These are phyloP conservation scores for Eupeodes corollae DNA, from an alignment of 1,140 invertebrate species.

Conservation along the genomic window DNA sequence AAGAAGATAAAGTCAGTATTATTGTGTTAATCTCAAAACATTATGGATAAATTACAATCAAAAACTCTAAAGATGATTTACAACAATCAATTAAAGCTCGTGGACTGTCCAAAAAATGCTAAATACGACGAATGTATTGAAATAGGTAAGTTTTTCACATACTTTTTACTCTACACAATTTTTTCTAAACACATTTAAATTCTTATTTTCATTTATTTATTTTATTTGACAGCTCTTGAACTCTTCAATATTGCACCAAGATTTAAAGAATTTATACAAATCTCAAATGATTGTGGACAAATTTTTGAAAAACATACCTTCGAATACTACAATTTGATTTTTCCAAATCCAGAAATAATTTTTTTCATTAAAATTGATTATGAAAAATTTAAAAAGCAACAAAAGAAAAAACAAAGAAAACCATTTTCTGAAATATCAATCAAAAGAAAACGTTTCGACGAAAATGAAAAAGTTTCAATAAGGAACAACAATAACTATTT, in stretches of 20 bases:
- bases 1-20: too few species aligned
- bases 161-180: too few species aligned
- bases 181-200: not conserved
- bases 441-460: too few species aligned
- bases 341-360: constrained; percentile 21
- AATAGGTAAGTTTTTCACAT: constrained; percentile 21
- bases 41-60: too few species aligned
- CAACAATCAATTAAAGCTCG: too few species aligned
- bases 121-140: constrained; percentile 17
- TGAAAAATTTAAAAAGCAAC: constrained; percentile 7
- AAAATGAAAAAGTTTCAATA: too few species aligned
- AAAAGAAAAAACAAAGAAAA: too few species aligned
- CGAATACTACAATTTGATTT: constrained; percentile 27
- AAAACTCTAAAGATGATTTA: too few species aligned
- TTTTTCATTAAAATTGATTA: constrained; percentile 26
- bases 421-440: too few species aligned
- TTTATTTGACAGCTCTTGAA: constrained; percentile 8
- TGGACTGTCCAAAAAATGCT: too few species aligned
- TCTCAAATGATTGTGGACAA: constrained; percentile 23
- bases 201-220: not conserved
- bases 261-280: constrained; percentile 13
- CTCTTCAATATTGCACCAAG: constrained; percentile 16
- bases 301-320: constrained; percentile 22
- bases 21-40: too few species aligned
- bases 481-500: too few species aligned